Conservation (phyloP, 2,888 invertebrate species). For the Orthosia gothica region DNA sequence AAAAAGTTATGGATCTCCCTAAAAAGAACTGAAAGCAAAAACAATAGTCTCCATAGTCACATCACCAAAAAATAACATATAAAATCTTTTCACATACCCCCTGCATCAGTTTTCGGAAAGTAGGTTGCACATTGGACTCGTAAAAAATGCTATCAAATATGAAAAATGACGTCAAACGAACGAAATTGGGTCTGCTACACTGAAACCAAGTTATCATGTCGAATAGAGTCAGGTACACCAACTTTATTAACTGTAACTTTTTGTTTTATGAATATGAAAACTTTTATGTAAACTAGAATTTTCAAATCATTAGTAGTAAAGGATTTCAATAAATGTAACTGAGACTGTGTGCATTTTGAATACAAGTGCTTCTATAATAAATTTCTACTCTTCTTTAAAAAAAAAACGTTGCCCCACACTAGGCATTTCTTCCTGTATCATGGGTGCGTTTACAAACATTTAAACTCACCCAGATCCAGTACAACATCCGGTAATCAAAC, state of each 20-base stretch:
- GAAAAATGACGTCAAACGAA: slow-evolving; percentile 62
- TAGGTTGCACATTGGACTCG: slow-evolving; percentile 37
- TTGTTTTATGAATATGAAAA: slow-evolving; percentile 26
- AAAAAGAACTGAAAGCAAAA: slow-evolving; percentile 9
- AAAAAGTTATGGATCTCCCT: slow-evolving; percentile 1
- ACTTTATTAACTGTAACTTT: slow-evolving; percentile 38
- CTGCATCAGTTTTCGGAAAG: slow-evolving; percentile 38
- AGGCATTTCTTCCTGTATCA: too few relatives aligned
- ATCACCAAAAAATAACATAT: slow-evolving; percentile 16
- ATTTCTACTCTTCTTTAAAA: too few relatives aligned
- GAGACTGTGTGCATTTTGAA: background rate
- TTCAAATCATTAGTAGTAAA: background rate
- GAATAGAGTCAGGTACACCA: slow-evolving; percentile 23
- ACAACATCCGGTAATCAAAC: too few relatives aligned
- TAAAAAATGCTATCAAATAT: slow-evolving; percentile 66
- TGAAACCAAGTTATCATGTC: slow-evolving; percentile 55
- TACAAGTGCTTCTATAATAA: background rate
- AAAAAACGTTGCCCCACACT: too few relatives aligned
- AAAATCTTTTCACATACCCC: background rate
- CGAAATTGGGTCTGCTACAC: slow-evolving; percentile 54
- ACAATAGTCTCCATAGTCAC: slow-evolving; percentile 1
- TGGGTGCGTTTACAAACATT: too few relatives aligned
- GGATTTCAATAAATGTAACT: slow-evolving; percentile 4
- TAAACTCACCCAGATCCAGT: too few relatives aligned
- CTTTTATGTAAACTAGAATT: background rate